These are phyloP conservation scores for Drosophila biarmipes DNA, from an alignment of 1,140 invertebrate genomes.

Conservation along the genomic window DNA sequence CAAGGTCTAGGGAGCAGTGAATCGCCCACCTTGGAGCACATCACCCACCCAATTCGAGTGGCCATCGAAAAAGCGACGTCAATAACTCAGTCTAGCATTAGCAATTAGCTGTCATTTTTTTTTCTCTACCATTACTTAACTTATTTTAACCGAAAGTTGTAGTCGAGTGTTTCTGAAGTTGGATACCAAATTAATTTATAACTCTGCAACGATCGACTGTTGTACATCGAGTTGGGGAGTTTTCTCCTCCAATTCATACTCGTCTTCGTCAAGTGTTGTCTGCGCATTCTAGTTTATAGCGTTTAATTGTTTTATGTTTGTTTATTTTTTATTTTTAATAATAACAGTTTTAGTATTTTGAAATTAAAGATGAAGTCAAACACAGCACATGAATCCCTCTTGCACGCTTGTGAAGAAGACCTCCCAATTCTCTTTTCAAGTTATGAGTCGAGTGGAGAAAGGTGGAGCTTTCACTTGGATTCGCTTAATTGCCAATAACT, in stretches of 20 bases:
- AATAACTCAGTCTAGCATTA: constrained; percentile 40
- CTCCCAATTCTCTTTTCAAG: background rate
- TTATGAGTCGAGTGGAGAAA: background rate
- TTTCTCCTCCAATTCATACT: background rate
- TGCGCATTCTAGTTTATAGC: constrained; percentile 17
- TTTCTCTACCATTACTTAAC: constrained; percentile 14
- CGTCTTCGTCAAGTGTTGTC: constrained; percentile 10
- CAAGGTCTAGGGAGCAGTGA: constrained; percentile 76
- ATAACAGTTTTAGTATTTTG: constrained; percentile 25
- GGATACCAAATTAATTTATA: constrained; percentile 22
- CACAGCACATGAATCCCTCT: background rate
- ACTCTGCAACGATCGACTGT: background rate
- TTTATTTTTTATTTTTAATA: constrained; percentile 28
- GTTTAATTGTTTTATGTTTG: constrained; percentile 40
- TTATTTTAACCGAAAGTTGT: constrained; percentile 20
- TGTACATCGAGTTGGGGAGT: background rate
- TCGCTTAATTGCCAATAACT: constrained; percentile 51
- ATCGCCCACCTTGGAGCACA: background rate
- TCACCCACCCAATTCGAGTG: constrained; percentile 40
- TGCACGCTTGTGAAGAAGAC: too few species aligned
- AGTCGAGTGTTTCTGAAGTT: constrained; percentile 18
- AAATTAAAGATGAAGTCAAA: constrained; percentile 32
- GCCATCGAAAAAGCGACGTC: constrained; percentile 36
- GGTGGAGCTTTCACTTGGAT: constrained; percentile 13
- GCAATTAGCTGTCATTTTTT: constrained; percentile 7